Percentiles rank a stretch among this genome's conserved stretches.
Evolutionary conservation across 1,140 invertebrate species (phyloP).

Genomic region (Nephila pilipes): DNA sequence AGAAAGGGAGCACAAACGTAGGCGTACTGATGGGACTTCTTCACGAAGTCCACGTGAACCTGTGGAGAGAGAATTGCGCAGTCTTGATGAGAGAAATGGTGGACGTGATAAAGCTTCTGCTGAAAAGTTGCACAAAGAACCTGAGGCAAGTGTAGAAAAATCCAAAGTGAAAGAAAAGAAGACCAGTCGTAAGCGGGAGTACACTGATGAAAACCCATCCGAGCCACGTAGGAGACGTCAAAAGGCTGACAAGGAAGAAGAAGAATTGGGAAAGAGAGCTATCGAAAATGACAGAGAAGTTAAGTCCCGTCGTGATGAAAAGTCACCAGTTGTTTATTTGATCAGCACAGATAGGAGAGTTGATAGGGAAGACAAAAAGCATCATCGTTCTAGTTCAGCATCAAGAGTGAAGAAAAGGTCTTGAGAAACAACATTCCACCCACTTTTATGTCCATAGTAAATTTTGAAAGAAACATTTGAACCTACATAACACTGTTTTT

Average conservation of each 20-base stretch:
- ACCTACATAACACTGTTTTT: constrained; percentile 10
- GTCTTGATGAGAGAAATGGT: constrained; percentile 53
- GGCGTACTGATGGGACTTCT: constrained; percentile 57
- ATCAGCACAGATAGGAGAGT: not conserved
- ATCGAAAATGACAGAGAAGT: constrained; percentile 51
- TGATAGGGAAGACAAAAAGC: constrained; percentile 61
- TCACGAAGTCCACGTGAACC: constrained; percentile 61
- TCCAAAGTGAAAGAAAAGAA: constrained; percentile 70
- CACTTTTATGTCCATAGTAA: not conserved
- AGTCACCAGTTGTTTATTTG: constrained; percentile 43
- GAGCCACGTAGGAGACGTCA: constrained; percentile 47
- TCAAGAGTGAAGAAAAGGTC: constrained; percentile 69
- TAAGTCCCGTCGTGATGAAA: constrained; percentile 45
- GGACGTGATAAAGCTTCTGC: constrained; percentile 33
- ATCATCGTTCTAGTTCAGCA: constrained; percentile 66
- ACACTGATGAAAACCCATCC: not conserved
- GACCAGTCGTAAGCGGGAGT: constrained; percentile 45
- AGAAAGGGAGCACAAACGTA: constrained; percentile 67
- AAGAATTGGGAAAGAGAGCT: constrained; percentile 39
- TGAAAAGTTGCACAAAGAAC: constrained; percentile 39
- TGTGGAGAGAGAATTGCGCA: constrained; percentile 41
- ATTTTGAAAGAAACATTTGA: not conserved
- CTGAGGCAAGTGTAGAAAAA: constrained; percentile 26
- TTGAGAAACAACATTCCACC: constrained; percentile 64
- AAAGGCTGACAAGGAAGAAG: constrained; percentile 68